Evolutionary conservation across 2,113 vertebrate species (phyloP), one percentile per base, ranked within the genome.

Genomic region (Meles meles): DNA sequence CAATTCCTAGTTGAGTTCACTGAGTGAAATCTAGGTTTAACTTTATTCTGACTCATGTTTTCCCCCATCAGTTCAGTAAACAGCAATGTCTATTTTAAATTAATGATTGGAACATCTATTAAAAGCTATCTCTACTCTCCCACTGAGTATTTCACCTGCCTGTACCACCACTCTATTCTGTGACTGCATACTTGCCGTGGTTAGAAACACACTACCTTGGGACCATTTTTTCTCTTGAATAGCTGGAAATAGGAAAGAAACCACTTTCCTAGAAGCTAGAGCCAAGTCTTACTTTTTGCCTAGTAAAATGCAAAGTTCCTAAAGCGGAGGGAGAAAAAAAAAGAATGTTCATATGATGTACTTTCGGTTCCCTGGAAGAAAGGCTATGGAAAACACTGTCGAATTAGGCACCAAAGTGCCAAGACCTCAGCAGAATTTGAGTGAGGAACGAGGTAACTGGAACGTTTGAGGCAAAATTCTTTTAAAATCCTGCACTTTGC

Each of bases 1-100:
- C 20, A 74, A 82, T 79, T 89, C n/a, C 18, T 76, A 37, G 67
- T 76, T 39, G 69, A 59, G 34, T 83, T 86, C 57, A 86, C 21
- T 29, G 71, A 92, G 29, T 93, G n/a, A 85, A 74, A 11, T 31
- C 4, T 52, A 80, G 7, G 81, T 89, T 15, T 10, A 63, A 59
- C 15, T 90, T 93, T 34, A 67, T 67, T 67, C 63, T 34, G 31
- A 34, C 63, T 67, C 14, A 3, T 34, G 14, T 67, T 67, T 65
- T 31, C 34, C 37, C 59, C 55, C 71, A n/a, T 20, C 42, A 86
- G 57, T 93, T 47, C 79, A 14, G 6, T 79, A 13, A 74, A 88
- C 93, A 69, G 27, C 15, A 80, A 39, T 93, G 17, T 34, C 94
- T 90, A 1, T 65, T 96, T 95, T 94, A 93, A 47, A 65, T 44